Base-by-base conservation (phyloP, 2,113 vertebrate genomes). In the Albula glossodonta region DNA sequence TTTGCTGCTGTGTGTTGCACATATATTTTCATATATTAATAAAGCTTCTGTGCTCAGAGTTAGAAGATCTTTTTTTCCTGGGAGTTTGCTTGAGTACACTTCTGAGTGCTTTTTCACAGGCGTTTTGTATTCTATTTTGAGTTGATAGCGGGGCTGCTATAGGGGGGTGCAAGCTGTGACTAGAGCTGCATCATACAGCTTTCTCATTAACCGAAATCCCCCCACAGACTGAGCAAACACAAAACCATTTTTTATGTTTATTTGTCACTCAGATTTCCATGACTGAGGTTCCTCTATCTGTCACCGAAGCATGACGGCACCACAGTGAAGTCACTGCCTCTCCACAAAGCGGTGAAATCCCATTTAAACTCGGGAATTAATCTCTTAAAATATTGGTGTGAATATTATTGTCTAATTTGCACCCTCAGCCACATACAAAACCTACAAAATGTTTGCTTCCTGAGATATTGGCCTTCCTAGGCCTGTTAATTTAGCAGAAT, bases 141-240 rank as follows among this genome's bases (percentile, higher is more conserved):
- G 22, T 74, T 10, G 19, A 74, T 74, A 31, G 70, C 70, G 31
- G 70, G 10, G 70, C 22, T 74, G 70, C 10, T 74, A 10, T 31
- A 74, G 31, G 70, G 70, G 25, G 7, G 2, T 31, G n/a, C n/a
- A 74, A 74, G 70, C n/a, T 74, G 70, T 74, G 70, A 74, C 70
- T 19, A n/a, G 22, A 31, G 70, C n/a, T 8, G 9, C n/a, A 74
- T 25, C 70, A 74, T n/a, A 74, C 22, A 31, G 70, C 25, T 74
- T 74, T 74, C 70, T 74, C 70, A 74, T 74, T 74, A 74, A 74
- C 70, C 31, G 17, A 74, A 74, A 74, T 74, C 70, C 70, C 70
- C n/a, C 70, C n/a, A 31, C 70, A 74, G 70, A 74, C 70, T 74
- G 70, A 74, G 31, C 70, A 74, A 74, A 74, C 70, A 74, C 70